These are phyloP conservation scores for Dicycla oo DNA, from an alignment of 2,888 invertebrate species.

Conservation along the genomic window DNA sequence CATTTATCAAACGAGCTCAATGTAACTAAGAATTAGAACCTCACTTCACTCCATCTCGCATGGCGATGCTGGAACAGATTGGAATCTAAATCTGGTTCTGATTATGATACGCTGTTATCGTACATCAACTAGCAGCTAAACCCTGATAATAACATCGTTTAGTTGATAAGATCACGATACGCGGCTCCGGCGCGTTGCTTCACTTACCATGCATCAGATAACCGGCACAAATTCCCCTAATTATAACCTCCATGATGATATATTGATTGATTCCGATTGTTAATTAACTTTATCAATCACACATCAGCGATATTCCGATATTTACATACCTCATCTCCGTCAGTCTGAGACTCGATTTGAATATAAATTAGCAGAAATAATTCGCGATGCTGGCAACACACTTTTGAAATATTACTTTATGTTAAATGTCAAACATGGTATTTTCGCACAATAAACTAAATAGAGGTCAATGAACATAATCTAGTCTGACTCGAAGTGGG, in stretches of 20 bases:
- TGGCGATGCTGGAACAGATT: slow-evolving; percentile 3
- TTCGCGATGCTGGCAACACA: slow-evolving; percentile 43
- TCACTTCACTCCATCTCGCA: neutral
- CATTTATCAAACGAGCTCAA: neutral
- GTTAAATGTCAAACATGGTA: slow-evolving; percentile 33
- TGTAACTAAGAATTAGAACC: no score
- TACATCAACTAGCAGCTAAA: slow-evolving; percentile 17
- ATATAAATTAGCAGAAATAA: slow-evolving; percentile 54
- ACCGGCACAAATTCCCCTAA: slow-evolving; percentile 33
- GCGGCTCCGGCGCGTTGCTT: no score
- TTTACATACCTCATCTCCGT: slow-evolving; percentile 55
- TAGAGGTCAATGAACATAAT: slow-evolving; percentile 30
- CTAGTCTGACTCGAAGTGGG: slow-evolving; percentile 25
- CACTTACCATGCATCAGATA: slow-evolving; percentile 35
- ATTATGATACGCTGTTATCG: slow-evolving; percentile 8
- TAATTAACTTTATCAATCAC: slow-evolving; percentile 57
- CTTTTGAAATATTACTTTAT: slow-evolving; percentile 35
- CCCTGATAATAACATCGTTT: slow-evolving; percentile 24
- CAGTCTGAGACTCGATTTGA: slow-evolving; percentile 38
- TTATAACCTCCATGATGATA: slow-evolving; percentile 42
- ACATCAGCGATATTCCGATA: slow-evolving; percentile 42
- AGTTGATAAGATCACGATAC: slow-evolving; percentile 10
- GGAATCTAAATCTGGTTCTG: slow-evolving; percentile 17
- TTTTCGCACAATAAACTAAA: slow-evolving; percentile 14
- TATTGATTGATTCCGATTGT: slow-evolving; percentile 42